A percentile compares a stretch with the other conserved stretches of the same genome.
These are phyloP conservation scores for Sphinx pinastri DNA, from an alignment of 2,888 invertebrate species.

Conservation along the genomic window DNA sequence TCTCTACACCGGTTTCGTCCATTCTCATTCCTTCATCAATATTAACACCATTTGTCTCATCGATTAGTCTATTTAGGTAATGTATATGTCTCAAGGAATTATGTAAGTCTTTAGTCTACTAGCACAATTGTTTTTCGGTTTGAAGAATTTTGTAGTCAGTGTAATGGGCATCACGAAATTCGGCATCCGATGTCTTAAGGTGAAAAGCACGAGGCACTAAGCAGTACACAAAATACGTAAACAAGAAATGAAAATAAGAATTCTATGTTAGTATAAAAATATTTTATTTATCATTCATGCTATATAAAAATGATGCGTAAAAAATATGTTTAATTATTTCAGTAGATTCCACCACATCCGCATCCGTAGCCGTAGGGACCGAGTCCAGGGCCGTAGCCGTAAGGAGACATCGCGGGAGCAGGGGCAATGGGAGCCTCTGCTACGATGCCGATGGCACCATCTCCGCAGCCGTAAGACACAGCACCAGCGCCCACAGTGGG, in stretches of 20 bases:
- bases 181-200: too few relatives aligned
- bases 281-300: background rate
- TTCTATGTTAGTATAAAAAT: background rate
- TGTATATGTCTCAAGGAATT: too few relatives aligned
- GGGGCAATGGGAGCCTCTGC: slow-evolving; percentile 30
- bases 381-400: slow-evolving; percentile 16
- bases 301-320: background rate
- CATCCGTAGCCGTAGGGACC: slow-evolving; percentile 14
- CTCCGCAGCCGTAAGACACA: slow-evolving; percentile 42
- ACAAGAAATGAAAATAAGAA: background rate
- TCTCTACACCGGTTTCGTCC: too few relatives aligned
- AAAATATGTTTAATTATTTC: background rate
- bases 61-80: too few relatives aligned
- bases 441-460: slow-evolving; percentile 28
- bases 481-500: slow-evolving; percentile 43
- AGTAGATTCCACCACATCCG: slow-evolving; percentile 26
- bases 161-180: too few relatives aligned
- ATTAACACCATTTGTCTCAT: too few relatives aligned
- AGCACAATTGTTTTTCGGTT: too few relatives aligned
- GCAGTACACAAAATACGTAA: background rate
- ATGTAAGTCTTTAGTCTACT: too few relatives aligned
- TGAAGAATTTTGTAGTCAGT: too few relatives aligned
- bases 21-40: too few relatives aligned
- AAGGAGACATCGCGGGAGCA: slow-evolving; percentile 21
- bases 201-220: background rate